These are phyloP conservation scores for Caenorhabditis sulstoni DNA, from an alignment of 2,888 invertebrate genomes.

Conservation along the genomic window DNA sequence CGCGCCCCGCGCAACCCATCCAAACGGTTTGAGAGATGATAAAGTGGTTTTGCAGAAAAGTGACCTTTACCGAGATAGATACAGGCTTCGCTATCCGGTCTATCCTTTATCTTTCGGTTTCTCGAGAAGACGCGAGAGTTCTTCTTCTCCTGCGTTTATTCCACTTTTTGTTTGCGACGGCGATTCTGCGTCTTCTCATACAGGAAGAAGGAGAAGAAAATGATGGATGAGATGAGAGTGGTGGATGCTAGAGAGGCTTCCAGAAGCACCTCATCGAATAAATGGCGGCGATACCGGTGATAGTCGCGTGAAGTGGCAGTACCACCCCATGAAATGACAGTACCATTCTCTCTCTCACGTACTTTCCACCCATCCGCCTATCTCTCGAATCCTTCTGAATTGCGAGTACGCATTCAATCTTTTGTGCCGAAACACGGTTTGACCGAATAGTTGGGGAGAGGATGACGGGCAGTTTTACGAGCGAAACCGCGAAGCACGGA, in stretches of 20 bases:
- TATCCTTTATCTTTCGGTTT: too few species aligned
- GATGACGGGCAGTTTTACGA: conserved; percentile 42
- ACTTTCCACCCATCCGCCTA: conserved; percentile 1
- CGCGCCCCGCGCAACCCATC: conserved; percentile 16
- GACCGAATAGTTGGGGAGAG: conserved; percentile 32
- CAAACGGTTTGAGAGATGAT: conserved; percentile 34
- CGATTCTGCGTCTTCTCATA: too few species aligned
- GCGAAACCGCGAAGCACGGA: conserved; percentile 20
- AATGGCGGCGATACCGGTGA: too few species aligned
- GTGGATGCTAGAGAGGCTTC: too few species aligned
- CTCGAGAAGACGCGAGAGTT: not conserved
- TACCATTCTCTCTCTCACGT: not conserved
- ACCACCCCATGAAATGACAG: too few species aligned
- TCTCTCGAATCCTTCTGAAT: too few species aligned
- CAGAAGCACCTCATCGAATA: too few species aligned
- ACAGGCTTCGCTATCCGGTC: conserved; percentile 48
- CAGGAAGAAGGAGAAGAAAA: too few species aligned
- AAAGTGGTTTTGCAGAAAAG: conserved; percentile 50
- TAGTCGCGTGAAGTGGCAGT: too few species aligned
- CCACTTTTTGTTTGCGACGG: not conserved
- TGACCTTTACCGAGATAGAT: conserved; percentile 42
- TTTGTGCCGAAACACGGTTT: not conserved
- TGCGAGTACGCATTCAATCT: conserved; percentile 10
- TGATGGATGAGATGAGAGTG: too few species aligned
- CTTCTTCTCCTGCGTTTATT: not conserved